A percentile compares a stretch with the other conserved stretches of the same genome.
phyloP scores from a whole-genome alignment of 1,140 invertebrate species.

The Delia radicum region DNA sequence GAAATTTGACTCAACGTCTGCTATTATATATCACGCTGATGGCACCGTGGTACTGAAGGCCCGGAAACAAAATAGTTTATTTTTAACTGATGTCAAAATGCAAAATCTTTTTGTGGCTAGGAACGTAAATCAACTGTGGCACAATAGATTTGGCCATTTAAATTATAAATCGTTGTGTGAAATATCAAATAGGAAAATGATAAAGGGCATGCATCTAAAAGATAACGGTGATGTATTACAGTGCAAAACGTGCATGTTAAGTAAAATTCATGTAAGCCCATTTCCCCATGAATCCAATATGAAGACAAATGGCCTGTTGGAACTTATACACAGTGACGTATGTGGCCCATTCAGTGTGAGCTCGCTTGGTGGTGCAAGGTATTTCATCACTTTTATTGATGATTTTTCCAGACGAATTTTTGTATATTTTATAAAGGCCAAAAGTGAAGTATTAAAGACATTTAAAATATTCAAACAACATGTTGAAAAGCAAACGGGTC shows the following conservation, averaged over 20 bases:
- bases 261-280: conserved; percentile 36
- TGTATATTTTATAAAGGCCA: conserved; percentile 55
- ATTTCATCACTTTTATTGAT: conserved; percentile 55
- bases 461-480: conserved; percentile 24
- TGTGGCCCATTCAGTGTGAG: conserved; percentile 44
- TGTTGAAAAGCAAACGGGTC: conserved; percentile 20
- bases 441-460: conserved; percentile 44
- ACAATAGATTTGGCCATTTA: conserved; percentile 40
- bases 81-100: no score
- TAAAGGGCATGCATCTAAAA: conserved; percentile 29
- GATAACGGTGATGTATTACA: conserved; percentile 27
- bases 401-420: conserved; percentile 49
- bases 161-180: conserved; percentile 36
- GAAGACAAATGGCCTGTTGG: conserved; percentile 25
- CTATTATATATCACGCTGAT: not conserved
- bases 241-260: conserved; percentile 35
- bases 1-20: not conserved
- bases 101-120: not conserved
- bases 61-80: not conserved
- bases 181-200: conserved; percentile 32
- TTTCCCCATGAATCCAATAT: conserved; percentile 29
- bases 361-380: conserved; percentile 46
- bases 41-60: not conserved
- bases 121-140: conserved; percentile 17
- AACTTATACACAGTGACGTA: conserved; percentile 56